Percentiles rank a stretch among this genome's conserved stretches.
These are phyloP conservation scores for Nudaria mundana DNA, from an alignment of 2,888 invertebrate genomes.

Conservation along the genomic window DNA sequence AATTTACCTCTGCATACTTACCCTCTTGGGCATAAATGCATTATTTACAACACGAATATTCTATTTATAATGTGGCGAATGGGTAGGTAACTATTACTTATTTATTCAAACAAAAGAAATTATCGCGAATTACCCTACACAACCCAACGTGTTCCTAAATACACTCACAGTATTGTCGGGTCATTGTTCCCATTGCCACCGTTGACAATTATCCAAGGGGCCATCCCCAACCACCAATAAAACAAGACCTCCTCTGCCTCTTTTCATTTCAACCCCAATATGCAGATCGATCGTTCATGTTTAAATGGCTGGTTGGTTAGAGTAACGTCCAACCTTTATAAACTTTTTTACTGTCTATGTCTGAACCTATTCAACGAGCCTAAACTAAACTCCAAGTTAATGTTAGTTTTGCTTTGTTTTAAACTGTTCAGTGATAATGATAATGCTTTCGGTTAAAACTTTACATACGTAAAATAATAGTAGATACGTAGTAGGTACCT, in stretches of 20 bases:
- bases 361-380: constrained; percentile 36
- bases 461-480: background rate
- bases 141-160: constrained; percentile 20
- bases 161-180: constrained; percentile 40
- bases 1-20: too few species aligned
- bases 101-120: too few species aligned
- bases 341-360: constrained; percentile 41
- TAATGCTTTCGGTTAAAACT: constrained; percentile 3
- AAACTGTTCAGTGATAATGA: constrained; percentile 12
- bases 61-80: too few species aligned
- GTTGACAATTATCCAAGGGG: constrained; percentile 55
- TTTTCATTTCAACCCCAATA: constrained; percentile 8
- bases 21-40: too few species aligned
- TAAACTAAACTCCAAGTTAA: constrained; percentile 26
- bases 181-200: constrained; percentile 49
- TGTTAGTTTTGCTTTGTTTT: constrained; percentile 15
- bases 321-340: constrained; percentile 40
- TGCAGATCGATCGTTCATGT: constrained; percentile 4
- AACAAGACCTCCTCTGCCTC: constrained; percentile 25
- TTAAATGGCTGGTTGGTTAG: constrained; percentile 27
- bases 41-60: too few species aligned
- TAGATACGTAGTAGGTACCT: too few species aligned
- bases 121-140: too few species aligned
- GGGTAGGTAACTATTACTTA: too few species aligned
- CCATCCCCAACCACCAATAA: constrained; percentile 35